Conservation (phyloP, 2,888 invertebrate species). For the Orchesella flavescens region DNA sequence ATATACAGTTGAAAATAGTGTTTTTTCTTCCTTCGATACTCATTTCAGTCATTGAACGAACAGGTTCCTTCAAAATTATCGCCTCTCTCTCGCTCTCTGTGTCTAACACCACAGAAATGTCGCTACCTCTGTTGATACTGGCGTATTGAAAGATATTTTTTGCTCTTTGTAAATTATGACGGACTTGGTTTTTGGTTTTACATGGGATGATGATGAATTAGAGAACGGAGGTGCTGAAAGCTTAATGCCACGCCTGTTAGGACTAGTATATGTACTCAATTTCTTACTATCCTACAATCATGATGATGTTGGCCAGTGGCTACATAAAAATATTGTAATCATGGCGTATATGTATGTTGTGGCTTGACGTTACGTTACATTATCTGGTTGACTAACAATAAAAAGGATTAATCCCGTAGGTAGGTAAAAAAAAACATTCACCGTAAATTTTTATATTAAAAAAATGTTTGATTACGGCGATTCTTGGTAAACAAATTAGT, state of each 20-base stretch:
- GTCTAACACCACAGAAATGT: no score
- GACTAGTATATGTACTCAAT: constrained; percentile 2
- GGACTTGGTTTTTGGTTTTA: neutral
- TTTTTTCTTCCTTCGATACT: neutral
- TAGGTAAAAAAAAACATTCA: neutral
- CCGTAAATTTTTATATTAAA: neutral
- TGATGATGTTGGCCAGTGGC: constrained; percentile 22
- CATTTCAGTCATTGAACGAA: constrained; percentile 6
- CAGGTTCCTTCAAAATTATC: neutral
- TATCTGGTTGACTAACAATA: neutral
- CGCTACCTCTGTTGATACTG: no score
- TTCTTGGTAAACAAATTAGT: constrained; percentile 13
- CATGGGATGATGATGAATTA: constrained; percentile 5
- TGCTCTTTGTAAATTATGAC: neutral
- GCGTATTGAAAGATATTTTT: neutral
- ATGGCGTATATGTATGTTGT: neutral
- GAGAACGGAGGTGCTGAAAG: constrained; percentile 21
- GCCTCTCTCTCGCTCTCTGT: no score
- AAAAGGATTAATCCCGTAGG: constrained; percentile 1
- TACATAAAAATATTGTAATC: constrained; percentile 15
- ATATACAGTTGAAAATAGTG: neutral
- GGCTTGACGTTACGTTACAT: neutral
- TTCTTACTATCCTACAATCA: neutral
- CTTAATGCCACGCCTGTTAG: constrained; percentile 10
- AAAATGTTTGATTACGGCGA: neutral